Conservation (phyloP, 2,888 invertebrate species). For the Hypomecis punctinalis region DNA sequence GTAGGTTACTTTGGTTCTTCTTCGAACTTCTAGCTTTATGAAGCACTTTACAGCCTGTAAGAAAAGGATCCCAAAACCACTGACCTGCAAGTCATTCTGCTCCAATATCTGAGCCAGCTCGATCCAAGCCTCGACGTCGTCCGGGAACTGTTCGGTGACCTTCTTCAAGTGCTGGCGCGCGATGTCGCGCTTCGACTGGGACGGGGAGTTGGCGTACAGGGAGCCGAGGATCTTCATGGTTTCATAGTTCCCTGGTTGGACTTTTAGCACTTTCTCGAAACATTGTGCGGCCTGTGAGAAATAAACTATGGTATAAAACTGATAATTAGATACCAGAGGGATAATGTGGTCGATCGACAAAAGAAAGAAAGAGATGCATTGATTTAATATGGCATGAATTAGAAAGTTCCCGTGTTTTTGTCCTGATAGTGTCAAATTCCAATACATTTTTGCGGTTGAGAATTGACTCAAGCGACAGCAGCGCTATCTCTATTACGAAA, state of each 20-base stretch:
- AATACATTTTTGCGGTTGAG: too few species aligned
- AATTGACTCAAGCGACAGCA: too few species aligned
- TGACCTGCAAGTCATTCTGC: constrained; percentile 93
- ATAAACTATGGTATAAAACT: neutral
- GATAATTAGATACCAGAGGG: neutral
- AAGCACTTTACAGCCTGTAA: too few species aligned
- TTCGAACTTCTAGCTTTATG: neutral
- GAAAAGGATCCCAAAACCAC: constrained; percentile 10
- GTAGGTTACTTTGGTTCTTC: neutral
- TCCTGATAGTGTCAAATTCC: too few species aligned
- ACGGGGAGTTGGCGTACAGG: constrained; percentile 95
- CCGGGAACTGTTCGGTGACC: constrained; percentile 98
- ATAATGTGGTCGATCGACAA: too few species aligned
- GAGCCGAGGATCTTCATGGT: constrained; percentile 99
- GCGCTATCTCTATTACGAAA: too few species aligned
- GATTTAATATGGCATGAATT: too few species aligned
- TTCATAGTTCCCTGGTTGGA: constrained; percentile 98
- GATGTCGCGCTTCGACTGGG: constrained; percentile 95
- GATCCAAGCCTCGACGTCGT: constrained; percentile 99
- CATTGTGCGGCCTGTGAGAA: constrained; percentile 96
- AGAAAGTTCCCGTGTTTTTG: too few species aligned
- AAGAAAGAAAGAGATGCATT: too few species aligned
- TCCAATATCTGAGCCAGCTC: constrained; percentile 99
- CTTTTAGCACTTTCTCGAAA: constrained; percentile 99
- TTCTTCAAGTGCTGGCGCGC: constrained; percentile 97